phyloP scores from a whole-genome alignment of 2,888 invertebrate species.

The Apeira syringaria region DNA sequence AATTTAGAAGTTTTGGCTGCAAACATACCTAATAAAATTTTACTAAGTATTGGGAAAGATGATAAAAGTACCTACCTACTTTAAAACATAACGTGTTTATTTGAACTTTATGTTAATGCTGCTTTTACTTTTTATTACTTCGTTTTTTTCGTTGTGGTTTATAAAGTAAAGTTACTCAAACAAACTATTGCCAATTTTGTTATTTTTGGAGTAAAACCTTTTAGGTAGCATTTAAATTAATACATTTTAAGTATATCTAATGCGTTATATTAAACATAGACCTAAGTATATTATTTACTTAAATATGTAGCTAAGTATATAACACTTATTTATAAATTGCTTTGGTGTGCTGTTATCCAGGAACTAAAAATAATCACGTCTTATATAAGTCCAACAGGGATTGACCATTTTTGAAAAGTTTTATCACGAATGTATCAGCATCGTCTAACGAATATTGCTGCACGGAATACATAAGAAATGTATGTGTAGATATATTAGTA shows the following conservation, averaged over 20 bases:
- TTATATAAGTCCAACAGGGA: background rate
- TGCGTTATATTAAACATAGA: slow-evolving; percentile 37
- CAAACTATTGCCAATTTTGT: background rate
- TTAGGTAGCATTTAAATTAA: slow-evolving; percentile 19
- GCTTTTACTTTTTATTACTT: too few species aligned
- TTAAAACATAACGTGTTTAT: too few species aligned
- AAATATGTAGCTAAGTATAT: slow-evolving; percentile 7
- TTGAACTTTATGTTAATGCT: too few species aligned
- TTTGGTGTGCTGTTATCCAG: slow-evolving; percentile 50
- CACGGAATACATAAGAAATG: background rate
- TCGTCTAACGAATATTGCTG: slow-evolving; percentile 1
- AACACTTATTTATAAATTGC: slow-evolving; percentile 49
- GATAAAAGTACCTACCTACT: too few species aligned
- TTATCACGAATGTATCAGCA: background rate
- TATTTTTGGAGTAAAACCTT: slow-evolving; percentile 2
- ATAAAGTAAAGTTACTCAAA: background rate
- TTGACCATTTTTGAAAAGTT: background rate
- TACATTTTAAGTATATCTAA: slow-evolving; percentile 33
- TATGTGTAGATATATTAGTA: slow-evolving; percentile 16
- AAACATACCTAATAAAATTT: too few species aligned
- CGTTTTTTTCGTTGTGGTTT: too few species aligned
- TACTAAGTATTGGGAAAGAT: too few species aligned
- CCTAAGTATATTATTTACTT: slow-evolving; percentile 9
- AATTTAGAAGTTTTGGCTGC: too few species aligned
- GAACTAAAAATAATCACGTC: slow-evolving; percentile 16